A percentile compares a stretch with the other conserved stretches of the same genome.
phyloP scores from a whole-genome alignment of 2,113 vertebrate species.

The Eolophus roseicapilla region DNA sequence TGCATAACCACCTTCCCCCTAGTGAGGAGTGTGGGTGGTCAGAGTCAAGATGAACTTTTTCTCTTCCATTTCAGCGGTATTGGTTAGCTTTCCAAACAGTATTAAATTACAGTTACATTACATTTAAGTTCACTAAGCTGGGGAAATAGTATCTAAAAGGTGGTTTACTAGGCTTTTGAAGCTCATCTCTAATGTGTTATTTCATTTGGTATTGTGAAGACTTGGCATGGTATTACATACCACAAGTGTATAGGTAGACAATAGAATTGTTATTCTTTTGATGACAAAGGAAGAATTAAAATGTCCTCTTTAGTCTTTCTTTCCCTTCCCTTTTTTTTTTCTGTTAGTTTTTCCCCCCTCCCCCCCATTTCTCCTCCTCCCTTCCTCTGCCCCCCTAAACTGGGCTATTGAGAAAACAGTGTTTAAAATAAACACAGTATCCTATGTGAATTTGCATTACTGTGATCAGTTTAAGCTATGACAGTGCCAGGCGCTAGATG shows the following conservation, averaged over 20 bases:
- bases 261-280: background rate
- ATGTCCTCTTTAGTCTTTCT: background rate
- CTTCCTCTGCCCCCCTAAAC: background rate
- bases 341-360: background rate
- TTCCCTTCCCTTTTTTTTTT: background rate
- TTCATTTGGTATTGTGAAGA: background rate
- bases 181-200: background rate
- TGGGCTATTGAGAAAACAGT: background rate
- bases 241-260: background rate
- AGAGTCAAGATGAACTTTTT: background rate
- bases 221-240: background rate
- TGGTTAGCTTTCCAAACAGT: background rate
- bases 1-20: background rate
- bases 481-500: background rate
- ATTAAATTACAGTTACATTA: background rate
- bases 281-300: background rate
- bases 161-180: background rate
- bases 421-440: background rate
- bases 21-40: background rate
- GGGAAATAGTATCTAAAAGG: background rate
- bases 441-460: background rate
- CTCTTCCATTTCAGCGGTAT: background rate
- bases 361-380: background rate
- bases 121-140: background rate
- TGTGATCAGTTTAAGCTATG: background rate